Base-by-base conservation (phyloP, 2,888 invertebrate genomes). In the Troides aeacus region DNA sequence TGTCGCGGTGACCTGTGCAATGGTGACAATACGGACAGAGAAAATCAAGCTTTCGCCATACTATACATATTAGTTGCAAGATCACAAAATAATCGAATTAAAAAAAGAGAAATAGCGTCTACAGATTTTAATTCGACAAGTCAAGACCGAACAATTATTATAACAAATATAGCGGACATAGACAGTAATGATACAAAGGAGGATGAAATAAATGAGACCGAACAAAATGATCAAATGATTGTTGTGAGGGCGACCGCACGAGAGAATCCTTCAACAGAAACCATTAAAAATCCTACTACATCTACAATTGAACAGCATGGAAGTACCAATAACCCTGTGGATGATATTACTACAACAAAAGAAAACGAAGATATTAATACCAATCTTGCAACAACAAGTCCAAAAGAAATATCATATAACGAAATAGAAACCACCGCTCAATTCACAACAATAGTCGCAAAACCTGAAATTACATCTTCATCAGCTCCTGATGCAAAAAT, bases 1-100 rank as follows among this genome's bases (percentile, higher is more conserved):
- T 92, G 92, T 73, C 84, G 82, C 3, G 91, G 90, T 2, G 87
- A 90, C 63, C 83, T 91, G 24, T 92, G 92, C 77, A 92, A 92
- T 73, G 90, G 90, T 46, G 80, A 76, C n/a, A 87, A 85, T 72
- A 83, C 85, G 0, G 83, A 86, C 42, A 81, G 89, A 23, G 91
- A 91, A 75, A 78, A 71, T 8, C 81, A 84, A 53, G 90, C 92
- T 0, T 92, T 92, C 73, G 77, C 79, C 4, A 75, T 78, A 6
- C 80, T 91, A 8, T 58, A 69, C 15, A 76, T 74, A 62, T 69
- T 78, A 18, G 75, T 75, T 1, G 65, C 74, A 63, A 76, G 75
- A 69, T 73, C 75, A 36, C 71, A 74, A 66, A 78, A 74, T 42
- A 67, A 73, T 7, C 75, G 76, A 7, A 74, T 79, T 12, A 77